Evolutionary conservation across 2,113 vertebrate genomes (phyloP), one percentile per base, ranked within the genome.

Genomic region (Pluvianellus socialis): DNA sequence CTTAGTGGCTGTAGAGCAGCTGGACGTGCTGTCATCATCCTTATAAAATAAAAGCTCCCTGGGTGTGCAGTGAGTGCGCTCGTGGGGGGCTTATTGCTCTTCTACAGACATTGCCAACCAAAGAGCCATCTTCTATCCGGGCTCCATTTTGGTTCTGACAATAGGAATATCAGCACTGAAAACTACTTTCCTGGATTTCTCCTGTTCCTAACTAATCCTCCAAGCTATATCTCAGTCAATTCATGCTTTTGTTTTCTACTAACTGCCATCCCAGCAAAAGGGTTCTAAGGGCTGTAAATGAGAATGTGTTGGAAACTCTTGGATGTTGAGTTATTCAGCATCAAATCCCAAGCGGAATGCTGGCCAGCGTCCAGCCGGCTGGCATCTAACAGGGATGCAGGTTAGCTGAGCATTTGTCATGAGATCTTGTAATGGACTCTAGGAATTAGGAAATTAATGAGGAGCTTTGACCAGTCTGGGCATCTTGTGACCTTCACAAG

Each of bases 291-390:
- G 42, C 63, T 65, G 4, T 21, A 17, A 45, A 58, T 55, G 79
- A 47, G 53, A 81, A 65, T 9, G 12, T 3, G 19, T 5, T 50
- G 65, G 94, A 16, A 87, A 4, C 49, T 65, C 53, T 9, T 56
- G 94, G 86, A 27, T 44, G 61, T 16, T 58, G 83, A 81, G 75
- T 94, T 87, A 22, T 55, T 92, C 86, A 70, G 52, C 95, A 73
- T 32, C 73, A 81, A 94, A 96, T 92, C 84, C 92, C 76, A 13
- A 4, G 62, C 85, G 81, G 89, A 91, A 97, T 94, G 61, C 94
- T 92, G 92, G 91, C 83, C 80, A 23, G 27, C 6, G 11, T n/a
- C 91, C 94, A 93, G 70, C 3, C 82, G 76, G 95, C 32, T 8
- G 4, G 42, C 6, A 2, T 15, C 68, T 32, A 28, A 4, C 8